Base-by-base conservation (phyloP, 2,888 invertebrate species). In the Limulus polyphemus region DNA sequence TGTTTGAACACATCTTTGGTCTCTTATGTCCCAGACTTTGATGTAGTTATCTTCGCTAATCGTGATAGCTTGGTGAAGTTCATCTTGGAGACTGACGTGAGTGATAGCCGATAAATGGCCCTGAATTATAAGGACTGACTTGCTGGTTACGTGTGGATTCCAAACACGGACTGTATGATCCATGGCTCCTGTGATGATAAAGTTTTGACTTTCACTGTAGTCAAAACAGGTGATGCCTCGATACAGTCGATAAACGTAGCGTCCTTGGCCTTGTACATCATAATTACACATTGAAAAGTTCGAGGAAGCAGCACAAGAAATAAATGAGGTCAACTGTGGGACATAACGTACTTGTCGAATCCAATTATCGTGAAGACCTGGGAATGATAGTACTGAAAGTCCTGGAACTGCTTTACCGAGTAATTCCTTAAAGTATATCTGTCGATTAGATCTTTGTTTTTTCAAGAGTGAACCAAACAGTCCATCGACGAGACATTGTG, bases 121-220 rank as follows among this genome's bases (percentile, higher is more conserved):
- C 54, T 79, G 77, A 49, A 89, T 78, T 13, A 82, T 76, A 11
- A 81, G 80, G 55, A 78, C 83, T 0, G 87, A 81, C 71, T 84
- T 83, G 58, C 78, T 77, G 1, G 86, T 82, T n/a, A 87, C 83
- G 73, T 87, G 87, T 0, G 88, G 83, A 76, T 87, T 88, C 90
- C 90, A 91, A 59, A 88, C 78, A 50, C 88, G 82, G 47, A 88
- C 80, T 59, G 81, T 73, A 69, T 85, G 84, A 76, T 90, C 90
- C 64, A 74, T 71, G 1, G 75, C 73, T 9, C 75, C 75, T 0
- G 76, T 75, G 5, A 55, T 57, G 12, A 67, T 55, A 12, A 61
- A 62, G 32, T 65, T 67, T 9, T 61, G 56, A 47, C 47, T 64
- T 52, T 56, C 67, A 57, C 73, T 71, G 66, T 74, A 75, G 59